Evolutionary conservation across 2,797 vertebrate genomes (phyloP), one percentile per base, ranked within the genome.

Genomic region (Cyclura pinguis): DNA sequence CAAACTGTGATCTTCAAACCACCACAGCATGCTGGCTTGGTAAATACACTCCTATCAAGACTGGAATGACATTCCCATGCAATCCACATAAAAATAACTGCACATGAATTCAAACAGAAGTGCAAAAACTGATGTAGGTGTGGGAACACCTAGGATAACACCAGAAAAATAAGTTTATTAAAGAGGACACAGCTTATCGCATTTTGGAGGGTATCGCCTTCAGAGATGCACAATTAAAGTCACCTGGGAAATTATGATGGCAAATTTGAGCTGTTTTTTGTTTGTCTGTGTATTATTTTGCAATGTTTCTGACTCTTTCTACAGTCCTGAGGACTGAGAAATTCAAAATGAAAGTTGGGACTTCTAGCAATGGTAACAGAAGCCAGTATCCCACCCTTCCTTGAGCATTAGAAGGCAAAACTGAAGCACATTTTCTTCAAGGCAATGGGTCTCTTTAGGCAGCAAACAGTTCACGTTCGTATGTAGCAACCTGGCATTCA

Each of bases 381-480:
- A n/a, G 24, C 1, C 1, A 59, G 20, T 32, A 13, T 47, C 42
- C 42, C 52, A 20, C 38, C 38, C 57, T 81, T 22, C 3, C 22
- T n/a, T 7, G 14, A 73, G 64, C 64, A 85, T 14, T 57, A 20
- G 8, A 74, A 67, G 52, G 18, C 27, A 38, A 50, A 27, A 86
- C 18, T 50, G 24, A 73, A 85, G 38, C 55, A 57, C 6, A 64
- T 87, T 86, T 90, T 81, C 52, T 82, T 74, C 92, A 92, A 84
- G 92, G 93, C 84, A 92, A 89, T 88, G 81, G 87, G 81, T 95
- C 93, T 94, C 78, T 69, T 92, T 80, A 88, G 92, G 90, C 91
- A 96, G 93, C 94, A 95, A 91, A 94, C 93, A 94, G 91, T 93
- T 95, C 94, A 92, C 76, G 87, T 80, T 96, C 93, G 88, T 94